Conservation (phyloP, 1,140 invertebrate species). For the Asbolus verrucosus region DNA sequence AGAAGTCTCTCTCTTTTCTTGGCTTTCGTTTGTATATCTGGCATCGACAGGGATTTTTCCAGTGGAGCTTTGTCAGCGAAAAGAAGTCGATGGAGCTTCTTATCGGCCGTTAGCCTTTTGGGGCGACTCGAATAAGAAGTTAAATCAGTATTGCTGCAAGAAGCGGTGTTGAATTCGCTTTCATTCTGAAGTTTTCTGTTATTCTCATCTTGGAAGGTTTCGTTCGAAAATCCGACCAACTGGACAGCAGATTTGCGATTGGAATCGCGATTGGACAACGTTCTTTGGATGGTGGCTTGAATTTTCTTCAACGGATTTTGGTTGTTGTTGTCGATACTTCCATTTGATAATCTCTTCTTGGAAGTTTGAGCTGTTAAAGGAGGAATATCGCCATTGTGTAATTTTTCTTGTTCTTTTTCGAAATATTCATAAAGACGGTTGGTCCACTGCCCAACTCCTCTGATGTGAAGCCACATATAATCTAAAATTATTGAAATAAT, state of each 20-base stretch:
- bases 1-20: slow-evolving; percentile 77
- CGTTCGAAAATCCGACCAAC: slow-evolving; percentile 70
- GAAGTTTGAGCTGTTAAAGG: slow-evolving; percentile 51
- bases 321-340: slow-evolving; percentile 53
- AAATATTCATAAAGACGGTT: slow-evolving; percentile 91
- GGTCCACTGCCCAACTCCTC: slow-evolving; percentile 96
- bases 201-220: slow-evolving; percentile 68
- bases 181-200: slow-evolving; percentile 42
- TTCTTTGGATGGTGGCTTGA: slow-evolving; percentile 68
- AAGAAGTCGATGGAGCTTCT: slow-evolving; percentile 67
- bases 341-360: slow-evolving; percentile 51
- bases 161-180: slow-evolving; percentile 50
- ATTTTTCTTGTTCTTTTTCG: slow-evolving; percentile 80
- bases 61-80: slow-evolving; percentile 71
- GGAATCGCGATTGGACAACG: slow-evolving; percentile 66
- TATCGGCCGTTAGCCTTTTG: slow-evolving; percentile 60
- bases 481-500: slow-evolving; percentile 68
- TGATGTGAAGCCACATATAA: slow-evolving; percentile 93
- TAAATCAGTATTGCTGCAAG: slow-evolving; percentile 55
- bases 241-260: slow-evolving; percentile 66
- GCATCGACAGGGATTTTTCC: slow-evolving; percentile 85
- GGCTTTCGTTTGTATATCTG: slow-evolving; percentile 80
- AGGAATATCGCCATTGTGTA: slow-evolving; percentile 73
- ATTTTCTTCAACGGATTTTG: slow-evolving; percentile 66
- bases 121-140: slow-evolving; percentile 45